phyloP scores from a whole-genome alignment of 2,113 vertebrate genomes.

The Erpornis zantholeuca region DNA sequence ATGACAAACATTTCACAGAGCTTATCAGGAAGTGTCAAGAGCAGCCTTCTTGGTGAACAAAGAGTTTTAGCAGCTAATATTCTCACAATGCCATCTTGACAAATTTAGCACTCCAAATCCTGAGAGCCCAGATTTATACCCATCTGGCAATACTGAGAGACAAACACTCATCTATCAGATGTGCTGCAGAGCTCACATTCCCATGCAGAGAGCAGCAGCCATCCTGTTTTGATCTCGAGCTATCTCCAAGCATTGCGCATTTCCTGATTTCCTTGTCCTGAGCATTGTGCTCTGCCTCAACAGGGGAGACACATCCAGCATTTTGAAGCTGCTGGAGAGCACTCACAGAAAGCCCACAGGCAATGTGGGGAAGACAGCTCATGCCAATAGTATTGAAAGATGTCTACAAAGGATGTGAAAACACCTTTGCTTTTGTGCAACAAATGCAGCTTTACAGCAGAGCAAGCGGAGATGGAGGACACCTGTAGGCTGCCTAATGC shows the following conservation, averaged over 20 bases:
- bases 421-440: not conserved
- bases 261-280: constrained; percentile 1
- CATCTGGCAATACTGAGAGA: constrained; percentile 45
- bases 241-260: not conserved
- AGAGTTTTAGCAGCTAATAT: constrained; percentile 28
- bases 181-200: not conserved
- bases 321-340: not conserved
- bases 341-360: not conserved
- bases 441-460: not conserved
- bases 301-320: not conserved
- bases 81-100: constrained; percentile 51
- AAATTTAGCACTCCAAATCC: constrained; percentile 38
- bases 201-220: not conserved
- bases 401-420: not conserved
- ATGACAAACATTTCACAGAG: not conserved
- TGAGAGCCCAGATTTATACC: constrained; percentile 45
- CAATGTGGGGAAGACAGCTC: not conserved
- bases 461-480: not conserved
- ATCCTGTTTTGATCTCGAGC: not conserved
- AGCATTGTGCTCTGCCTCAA: not conserved
- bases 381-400: not conserved
- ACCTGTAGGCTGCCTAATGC: not conserved
- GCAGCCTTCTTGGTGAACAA: not conserved
- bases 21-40: constrained; percentile 2
- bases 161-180: constrained; percentile 25